Evolutionary conservation across 2,888 invertebrate genomes (phyloP).

Genomic region (Euzophera pinguis): DNA sequence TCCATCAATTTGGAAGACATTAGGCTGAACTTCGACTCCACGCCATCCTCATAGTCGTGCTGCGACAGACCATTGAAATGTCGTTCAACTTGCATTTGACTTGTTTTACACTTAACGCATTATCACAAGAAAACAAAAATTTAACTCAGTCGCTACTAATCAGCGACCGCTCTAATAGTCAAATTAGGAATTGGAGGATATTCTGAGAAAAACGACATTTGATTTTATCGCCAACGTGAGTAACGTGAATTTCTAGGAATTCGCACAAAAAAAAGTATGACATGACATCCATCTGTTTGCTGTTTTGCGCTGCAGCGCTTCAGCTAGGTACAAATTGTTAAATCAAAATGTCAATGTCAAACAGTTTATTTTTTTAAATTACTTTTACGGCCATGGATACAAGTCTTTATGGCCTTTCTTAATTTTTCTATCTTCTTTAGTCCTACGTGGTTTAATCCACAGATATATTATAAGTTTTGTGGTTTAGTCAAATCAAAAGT

Average conservation of each 20-base stretch:
- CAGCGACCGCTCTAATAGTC: neutral
- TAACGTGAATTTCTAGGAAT: constrained; percentile 2
- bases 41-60: constrained; percentile 35
- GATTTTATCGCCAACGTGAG: neutral
- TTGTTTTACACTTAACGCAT: constrained; percentile 27
- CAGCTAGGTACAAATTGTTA: too few relatives aligned
- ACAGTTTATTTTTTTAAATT: too few relatives aligned
- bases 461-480: too few relatives aligned
- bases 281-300: too few relatives aligned
- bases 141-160: neutral
- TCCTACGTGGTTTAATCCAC: too few relatives aligned
- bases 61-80: constrained; percentile 23
- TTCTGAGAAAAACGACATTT: neutral
- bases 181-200: neutral
- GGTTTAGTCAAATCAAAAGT: too few relatives aligned
- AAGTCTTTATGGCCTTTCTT: too few relatives aligned
- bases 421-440: too few relatives aligned
- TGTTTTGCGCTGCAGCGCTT: too few relatives aligned
- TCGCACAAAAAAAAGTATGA: neutral
- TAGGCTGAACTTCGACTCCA: constrained; percentile 34
- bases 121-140: constrained; percentile 24
- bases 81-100: constrained; percentile 39
- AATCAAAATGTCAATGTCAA: too few relatives aligned
- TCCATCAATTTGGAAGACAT: constrained; percentile 62
- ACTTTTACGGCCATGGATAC: too few relatives aligned